phyloP scores from a whole-genome alignment of 1,140 invertebrate genomes.

The Eueides isabella region DNA sequence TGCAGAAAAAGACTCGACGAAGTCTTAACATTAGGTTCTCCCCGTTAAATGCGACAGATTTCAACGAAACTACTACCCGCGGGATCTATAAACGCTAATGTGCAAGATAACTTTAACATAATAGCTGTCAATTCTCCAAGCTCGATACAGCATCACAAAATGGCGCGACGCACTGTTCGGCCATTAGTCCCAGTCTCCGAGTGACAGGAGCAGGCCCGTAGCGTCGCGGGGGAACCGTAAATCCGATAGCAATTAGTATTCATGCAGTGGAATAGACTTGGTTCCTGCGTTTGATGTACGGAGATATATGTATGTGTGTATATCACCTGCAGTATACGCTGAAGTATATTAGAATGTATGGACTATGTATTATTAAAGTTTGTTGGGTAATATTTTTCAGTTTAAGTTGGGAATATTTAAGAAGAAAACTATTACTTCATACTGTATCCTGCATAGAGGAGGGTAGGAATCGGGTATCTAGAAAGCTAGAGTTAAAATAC shows the following conservation, averaged over 20 bases:
- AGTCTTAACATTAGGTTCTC: no score
- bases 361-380: neutral
- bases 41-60: no score
- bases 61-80: neutral
- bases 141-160: conserved; percentile 13
- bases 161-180: conserved; percentile 5
- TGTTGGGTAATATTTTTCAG: neutral
- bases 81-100: neutral
- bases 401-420: no score
- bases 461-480: no score
- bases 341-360: neutral
- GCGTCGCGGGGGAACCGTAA: conserved; percentile 21
- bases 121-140: conserved; percentile 11
- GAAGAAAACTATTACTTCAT: no score
- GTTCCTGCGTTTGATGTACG: conserved; percentile 14
- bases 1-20: no score
- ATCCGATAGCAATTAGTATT: conserved; percentile 33
- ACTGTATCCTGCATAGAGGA: no score
- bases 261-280: conserved; percentile 19
- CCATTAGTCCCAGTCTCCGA: conserved; percentile 19
- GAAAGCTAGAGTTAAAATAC: no score
- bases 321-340: neutral
- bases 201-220: conserved; percentile 11
- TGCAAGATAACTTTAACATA: neutral
- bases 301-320: neutral